Conservation (phyloP, 1,140 invertebrate species). For the Lepidurus couesii region DNA sequence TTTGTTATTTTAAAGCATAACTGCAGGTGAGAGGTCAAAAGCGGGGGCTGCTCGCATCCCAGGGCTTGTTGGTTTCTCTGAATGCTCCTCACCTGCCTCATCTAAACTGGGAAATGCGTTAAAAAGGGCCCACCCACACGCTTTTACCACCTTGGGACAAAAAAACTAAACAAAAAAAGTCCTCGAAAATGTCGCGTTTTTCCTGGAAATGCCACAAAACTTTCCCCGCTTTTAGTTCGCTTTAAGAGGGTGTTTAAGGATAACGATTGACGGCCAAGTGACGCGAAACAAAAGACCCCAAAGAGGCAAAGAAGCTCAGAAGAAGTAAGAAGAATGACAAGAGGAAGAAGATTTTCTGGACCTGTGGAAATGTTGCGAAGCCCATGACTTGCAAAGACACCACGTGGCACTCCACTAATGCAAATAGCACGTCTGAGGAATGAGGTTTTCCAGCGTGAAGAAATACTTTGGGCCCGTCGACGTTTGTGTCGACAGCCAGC, state of each 20-base stretch:
- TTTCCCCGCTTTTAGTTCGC: not conserved
- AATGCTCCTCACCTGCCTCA: constrained; percentile 5
- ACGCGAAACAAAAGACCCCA: not conserved
- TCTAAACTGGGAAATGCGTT: not conserved
- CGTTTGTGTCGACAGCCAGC: not conserved
- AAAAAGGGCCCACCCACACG: constrained; percentile 6
- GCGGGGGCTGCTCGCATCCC: constrained; percentile 5
- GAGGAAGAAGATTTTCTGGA: too few species aligned
- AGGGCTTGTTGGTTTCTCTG: constrained; percentile 18
- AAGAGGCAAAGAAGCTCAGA: not conserved
- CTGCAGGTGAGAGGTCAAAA: constrained; percentile 1
- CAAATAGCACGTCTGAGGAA: constrained; percentile 10
- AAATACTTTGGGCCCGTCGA: constrained; percentile 4
- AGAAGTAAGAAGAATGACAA: not conserved
- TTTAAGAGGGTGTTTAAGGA: not conserved
- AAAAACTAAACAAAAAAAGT: not conserved
- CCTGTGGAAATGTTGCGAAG: not conserved
- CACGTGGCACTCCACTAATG: constrained; percentile 20
- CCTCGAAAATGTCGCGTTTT: not conserved
- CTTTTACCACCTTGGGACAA: not conserved
- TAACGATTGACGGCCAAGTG: not conserved
- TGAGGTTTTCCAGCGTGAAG: constrained; percentile 4
- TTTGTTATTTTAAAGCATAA: not conserved
- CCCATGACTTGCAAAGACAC: constrained; percentile 21
- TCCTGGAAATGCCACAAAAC: not conserved